Evolutionary conservation across 2,797 vertebrate species (phyloP).

Genomic region (Podargus strigoides): DNA sequence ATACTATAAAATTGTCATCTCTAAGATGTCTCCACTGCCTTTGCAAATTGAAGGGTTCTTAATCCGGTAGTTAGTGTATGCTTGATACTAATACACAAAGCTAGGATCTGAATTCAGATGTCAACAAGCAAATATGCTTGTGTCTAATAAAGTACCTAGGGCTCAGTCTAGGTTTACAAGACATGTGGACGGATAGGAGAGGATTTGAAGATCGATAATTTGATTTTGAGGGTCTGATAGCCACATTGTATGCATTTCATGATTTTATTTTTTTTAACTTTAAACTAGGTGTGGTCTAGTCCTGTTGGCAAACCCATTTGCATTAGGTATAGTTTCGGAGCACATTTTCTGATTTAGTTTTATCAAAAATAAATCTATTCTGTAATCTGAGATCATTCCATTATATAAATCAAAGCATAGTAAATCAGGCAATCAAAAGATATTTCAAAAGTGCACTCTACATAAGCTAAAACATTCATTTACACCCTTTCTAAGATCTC

Average conservation of each 20-base stretch:
- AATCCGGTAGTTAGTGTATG: neutral
- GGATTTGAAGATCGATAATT: neutral
- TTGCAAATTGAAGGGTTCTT: neutral
- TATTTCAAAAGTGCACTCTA: neutral
- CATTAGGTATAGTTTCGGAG: neutral
- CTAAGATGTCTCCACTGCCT: neutral
- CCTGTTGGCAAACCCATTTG: neutral
- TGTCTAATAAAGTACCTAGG: neutral
- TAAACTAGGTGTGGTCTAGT: neutral
- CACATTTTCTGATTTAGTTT: neutral
- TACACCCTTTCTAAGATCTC: neutral
- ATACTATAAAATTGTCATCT: neutral
- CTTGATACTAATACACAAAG: neutral
- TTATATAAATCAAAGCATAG: neutral
- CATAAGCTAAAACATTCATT: neutral
- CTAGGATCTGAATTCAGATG: neutral
- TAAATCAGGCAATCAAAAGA: neutral
- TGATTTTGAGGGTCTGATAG: neutral
- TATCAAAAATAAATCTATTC: neutral
- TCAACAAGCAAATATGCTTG: neutral
- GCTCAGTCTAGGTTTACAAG: neutral
- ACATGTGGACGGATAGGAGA: accelerated
- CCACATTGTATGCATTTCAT: neutral
- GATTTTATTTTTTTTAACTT: neutral
- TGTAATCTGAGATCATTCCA: neutral